Conservation (phyloP, 2,888 invertebrate genomes). For the Elysia crispata region DNA sequence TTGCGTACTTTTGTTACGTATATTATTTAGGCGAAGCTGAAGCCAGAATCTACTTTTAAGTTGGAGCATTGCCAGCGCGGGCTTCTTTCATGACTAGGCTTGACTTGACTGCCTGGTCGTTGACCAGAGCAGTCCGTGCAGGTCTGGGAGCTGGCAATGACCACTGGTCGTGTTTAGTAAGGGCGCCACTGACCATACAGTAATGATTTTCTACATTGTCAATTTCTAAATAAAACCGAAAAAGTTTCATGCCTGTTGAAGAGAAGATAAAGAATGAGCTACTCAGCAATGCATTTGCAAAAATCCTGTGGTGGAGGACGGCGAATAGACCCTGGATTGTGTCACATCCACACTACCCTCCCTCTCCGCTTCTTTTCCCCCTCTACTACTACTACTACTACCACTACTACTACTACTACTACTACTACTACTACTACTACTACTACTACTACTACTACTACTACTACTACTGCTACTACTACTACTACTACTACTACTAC, state of each 20-base stretch:
- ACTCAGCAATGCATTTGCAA: background rate
- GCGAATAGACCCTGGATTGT: background rate
- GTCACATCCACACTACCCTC: background rate
- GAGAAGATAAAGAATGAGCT: background rate
- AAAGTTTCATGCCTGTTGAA: too few relatives aligned
- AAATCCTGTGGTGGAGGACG: background rate
- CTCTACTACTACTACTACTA: conserved; percentile 43
- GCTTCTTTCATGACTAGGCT: background rate
- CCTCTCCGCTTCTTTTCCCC: background rate
- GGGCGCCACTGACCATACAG: too few relatives aligned
- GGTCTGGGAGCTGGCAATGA: background rate
- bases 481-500: conserved; percentile 45
- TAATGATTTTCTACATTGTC: too few relatives aligned
- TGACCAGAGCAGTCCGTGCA: background rate
- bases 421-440: conserved; percentile 45
- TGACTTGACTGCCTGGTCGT: background rate
- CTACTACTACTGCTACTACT: conserved; percentile 38
- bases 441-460: conserved; percentile 41
- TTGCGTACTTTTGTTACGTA: too few relatives aligned
- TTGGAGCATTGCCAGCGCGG: background rate
- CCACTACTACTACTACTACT: conserved; percentile 43
- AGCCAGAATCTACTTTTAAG: background rate
- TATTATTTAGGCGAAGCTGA: too few relatives aligned
- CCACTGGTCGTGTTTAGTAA: too few relatives aligned
- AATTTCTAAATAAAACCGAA: too few relatives aligned